These are phyloP conservation scores for Picus viridis DNA, from an alignment of 2,797 vertebrate species.

Conservation along the genomic window DNA sequence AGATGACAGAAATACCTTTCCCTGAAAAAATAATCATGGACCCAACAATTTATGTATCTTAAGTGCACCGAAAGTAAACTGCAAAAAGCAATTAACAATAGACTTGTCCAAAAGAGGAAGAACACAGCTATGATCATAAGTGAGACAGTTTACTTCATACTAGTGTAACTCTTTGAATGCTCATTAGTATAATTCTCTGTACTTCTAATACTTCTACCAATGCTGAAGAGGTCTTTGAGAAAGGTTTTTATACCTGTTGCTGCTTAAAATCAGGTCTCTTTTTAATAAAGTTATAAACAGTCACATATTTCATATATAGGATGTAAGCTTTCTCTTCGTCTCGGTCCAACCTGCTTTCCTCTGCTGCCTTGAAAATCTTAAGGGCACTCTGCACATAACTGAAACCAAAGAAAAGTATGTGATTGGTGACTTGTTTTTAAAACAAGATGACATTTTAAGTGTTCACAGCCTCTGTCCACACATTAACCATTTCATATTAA, in stretches of 20 bases:
- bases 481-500: background rate
- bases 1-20: background rate
- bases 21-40: background rate
- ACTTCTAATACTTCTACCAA: background rate
- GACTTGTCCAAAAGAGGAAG: background rate
- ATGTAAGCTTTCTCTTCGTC: constrained; percentile 98
- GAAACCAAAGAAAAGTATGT: constrained; percentile 42
- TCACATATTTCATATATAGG: constrained; percentile 96
- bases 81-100: background rate
- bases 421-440: background rate
- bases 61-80: background rate
- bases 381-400: constrained; percentile 94
- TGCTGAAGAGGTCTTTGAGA: constrained; percentile 24
- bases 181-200: background rate
- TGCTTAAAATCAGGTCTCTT: constrained; percentile 95
- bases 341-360: constrained; percentile 92
- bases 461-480: background rate
- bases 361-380: constrained; percentile 96
- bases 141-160: background rate
- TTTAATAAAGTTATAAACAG: constrained; percentile 94
- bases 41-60: background rate
- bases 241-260: constrained; percentile 86
- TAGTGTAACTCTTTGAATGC: background rate
- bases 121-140: background rate
- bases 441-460: background rate